Percentiles rank a stretch among this genome's conserved stretches.
These are phyloP conservation scores for Diogma glabrata DNA, from an alignment of 2,888 invertebrate genomes.

Conservation along the genomic window DNA sequence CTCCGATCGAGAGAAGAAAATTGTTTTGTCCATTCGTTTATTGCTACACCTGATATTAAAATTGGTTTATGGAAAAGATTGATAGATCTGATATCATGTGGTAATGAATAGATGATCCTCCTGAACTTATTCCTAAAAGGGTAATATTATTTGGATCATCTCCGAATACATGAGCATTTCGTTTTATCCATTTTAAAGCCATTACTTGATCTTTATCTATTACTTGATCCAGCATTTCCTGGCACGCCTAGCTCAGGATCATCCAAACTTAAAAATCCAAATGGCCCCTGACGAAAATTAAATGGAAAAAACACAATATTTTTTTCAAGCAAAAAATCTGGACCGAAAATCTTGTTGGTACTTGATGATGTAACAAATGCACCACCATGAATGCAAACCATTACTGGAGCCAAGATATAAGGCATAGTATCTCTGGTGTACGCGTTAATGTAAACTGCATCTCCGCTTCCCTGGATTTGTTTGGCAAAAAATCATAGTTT, in stretches of 20 bases:
- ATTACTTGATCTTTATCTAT: slow-evolving; percentile 24
- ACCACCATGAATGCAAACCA: slow-evolving; percentile 42
- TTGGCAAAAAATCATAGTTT: no score
- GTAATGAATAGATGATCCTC: slow-evolving; percentile 38
- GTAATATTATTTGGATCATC: slow-evolving; percentile 7
- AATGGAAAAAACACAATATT: slow-evolving; percentile 30
- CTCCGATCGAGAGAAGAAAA: slow-evolving; percentile 22
- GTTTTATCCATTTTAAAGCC: slow-evolving; percentile 29
- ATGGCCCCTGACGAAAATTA: slow-evolving; percentile 33
- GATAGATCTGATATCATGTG: slow-evolving; percentile 39
- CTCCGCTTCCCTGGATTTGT: slow-evolving; percentile 38
- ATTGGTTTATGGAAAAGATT: slow-evolving; percentile 34
- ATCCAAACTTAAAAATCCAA: slow-evolving; percentile 31
- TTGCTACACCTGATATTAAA: slow-evolving; percentile 29
- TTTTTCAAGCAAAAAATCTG: slow-evolving; percentile 38
- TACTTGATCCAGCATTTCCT: slow-evolving; percentile 28
- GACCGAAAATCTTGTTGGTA: slow-evolving; percentile 33
- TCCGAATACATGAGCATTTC: slow-evolving; percentile 2
- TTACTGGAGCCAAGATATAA: slow-evolving; percentile 28
- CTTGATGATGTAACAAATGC: slow-evolving; percentile 38
- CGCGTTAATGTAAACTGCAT: slow-evolving; percentile 42
- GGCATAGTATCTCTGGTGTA: slow-evolving; percentile 18
- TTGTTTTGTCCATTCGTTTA: no score
- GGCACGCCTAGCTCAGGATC: slow-evolving; percentile 30
- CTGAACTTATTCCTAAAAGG: slow-evolving; percentile 29